phyloP scores from a whole-genome alignment of 2,888 invertebrate genomes.

The Eupithecia inturbata region DNA sequence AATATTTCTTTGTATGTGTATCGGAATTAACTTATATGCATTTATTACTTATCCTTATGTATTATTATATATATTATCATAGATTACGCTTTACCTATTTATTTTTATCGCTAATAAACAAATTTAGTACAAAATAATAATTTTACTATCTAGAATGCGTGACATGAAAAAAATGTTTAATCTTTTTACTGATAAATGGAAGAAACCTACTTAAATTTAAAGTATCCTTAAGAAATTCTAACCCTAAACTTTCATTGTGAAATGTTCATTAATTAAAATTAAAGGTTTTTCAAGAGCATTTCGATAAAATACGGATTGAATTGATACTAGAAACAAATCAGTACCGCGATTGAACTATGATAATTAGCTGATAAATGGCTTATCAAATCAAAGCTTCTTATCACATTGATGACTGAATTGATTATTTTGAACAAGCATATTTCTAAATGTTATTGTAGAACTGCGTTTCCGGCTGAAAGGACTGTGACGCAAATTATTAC shows the following conservation, averaged over 20 bases:
- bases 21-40: conserved; percentile 10
- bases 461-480: conserved; percentile 42
- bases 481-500: conserved; percentile 23
- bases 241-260: background rate
- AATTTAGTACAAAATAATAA: conserved; percentile 27
- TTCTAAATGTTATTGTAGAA: conserved; percentile 46
- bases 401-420: conserved; percentile 52
- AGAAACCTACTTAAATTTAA: background rate
- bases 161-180: background rate
- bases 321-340: conserved; percentile 53
- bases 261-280: background rate
- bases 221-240: background rate
- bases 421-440: conserved; percentile 46
- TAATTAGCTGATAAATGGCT: conserved; percentile 50
- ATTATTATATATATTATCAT: conserved; percentile 9
- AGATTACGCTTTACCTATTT: conserved; percentile 30
- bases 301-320: conserved; percentile 10
- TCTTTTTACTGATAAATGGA: background rate
- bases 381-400: conserved; percentile 44
- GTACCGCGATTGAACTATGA: conserved; percentile 51
- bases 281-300: conserved; percentile 26
- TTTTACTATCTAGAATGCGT: background rate
- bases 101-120: conserved; percentile 34
- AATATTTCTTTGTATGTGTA: conserved; percentile 8
- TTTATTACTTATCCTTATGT: conserved; percentile 12